Evolutionary conservation across 37 sponge, comb jelly and placozoan species (phyloP).

Genomic region (Cliona cf. orientalis): DNA sequence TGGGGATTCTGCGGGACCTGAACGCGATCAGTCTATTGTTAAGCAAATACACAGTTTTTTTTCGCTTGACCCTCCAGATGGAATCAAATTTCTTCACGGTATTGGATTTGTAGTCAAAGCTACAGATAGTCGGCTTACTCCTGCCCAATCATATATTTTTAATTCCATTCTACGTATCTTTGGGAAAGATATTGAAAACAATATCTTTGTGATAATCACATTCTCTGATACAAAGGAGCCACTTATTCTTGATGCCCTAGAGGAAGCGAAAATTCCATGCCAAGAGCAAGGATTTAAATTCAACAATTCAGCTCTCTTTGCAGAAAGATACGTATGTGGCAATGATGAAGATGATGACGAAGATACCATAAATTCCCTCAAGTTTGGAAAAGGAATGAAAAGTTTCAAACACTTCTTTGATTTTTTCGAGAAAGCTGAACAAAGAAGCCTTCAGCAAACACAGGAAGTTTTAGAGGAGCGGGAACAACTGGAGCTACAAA

Average conservation of each 20-base stretch:
- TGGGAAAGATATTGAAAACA: conserved; percentile 62
- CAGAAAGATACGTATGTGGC: not conserved
- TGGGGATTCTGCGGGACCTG: conserved; percentile 55
- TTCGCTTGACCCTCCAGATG: conserved; percentile 23
- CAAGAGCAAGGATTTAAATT: conserved; percentile 36
- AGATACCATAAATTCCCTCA: conserved; percentile 29
- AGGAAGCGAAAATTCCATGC: conserved; percentile 38
- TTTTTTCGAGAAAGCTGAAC: not conserved
- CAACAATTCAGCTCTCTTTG: conserved; percentile 76
- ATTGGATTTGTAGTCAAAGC: conserved; percentile 69
- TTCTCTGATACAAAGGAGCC: conserved; percentile 66
- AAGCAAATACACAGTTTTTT: conserved; percentile 60
- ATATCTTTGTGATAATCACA: conserved; percentile 64
- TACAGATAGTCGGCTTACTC: conserved; percentile 52
- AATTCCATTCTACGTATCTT: conserved; percentile 58
- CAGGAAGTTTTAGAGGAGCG: conserved; percentile 25
- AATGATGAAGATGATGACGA: too few species aligned
- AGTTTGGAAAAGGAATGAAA: conserved; percentile 47
- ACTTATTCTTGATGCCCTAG: conserved; percentile 50
- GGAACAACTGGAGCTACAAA: conserved; percentile 12
- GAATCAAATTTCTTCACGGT: conserved; percentile 57
- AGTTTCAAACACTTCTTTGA: conserved; percentile 51
- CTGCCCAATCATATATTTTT: conserved; percentile 61
- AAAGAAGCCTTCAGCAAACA: conserved; percentile 24
- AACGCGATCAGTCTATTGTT: conserved; percentile 37